These are phyloP conservation scores for Falco rusticolus DNA, from an alignment of 2,797 vertebrate genomes.

Conservation along the genomic window DNA sequence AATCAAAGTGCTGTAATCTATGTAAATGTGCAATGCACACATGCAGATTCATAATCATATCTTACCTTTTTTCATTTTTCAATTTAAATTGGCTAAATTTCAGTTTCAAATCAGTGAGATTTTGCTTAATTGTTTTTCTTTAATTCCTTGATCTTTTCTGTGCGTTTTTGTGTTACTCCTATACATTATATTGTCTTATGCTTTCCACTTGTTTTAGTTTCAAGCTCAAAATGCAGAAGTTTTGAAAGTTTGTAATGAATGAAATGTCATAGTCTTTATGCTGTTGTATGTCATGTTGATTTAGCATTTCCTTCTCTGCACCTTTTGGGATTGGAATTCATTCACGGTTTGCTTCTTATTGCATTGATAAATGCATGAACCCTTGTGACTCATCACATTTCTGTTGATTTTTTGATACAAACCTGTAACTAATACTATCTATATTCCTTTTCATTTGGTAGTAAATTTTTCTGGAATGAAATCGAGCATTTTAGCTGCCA, in stretches of 20 bases:
- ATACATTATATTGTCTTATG: not conserved
- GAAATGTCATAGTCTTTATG: not conserved
- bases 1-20: not conserved
- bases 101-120: not conserved
- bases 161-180: not conserved
- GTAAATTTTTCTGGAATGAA: not conserved
- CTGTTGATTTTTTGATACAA: not conserved
- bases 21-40: not conserved
- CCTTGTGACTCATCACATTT: not conserved
- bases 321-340: not conserved
- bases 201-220: not conserved
- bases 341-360: not conserved
- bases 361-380: not conserved
- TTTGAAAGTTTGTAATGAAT: not conserved
- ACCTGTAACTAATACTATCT: not conserved
- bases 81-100: not conserved
- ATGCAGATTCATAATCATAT: not conserved
- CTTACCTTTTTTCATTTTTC: not conserved
- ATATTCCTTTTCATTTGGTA: not conserved
- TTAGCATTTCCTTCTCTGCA: not conserved
- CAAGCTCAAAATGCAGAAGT: not conserved
- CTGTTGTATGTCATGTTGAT: not conserved
- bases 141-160: not conserved
- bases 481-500: not conserved
- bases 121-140: not conserved